Conservation (phyloP, 2,797 vertebrate species). For the Uromys caudimaculatus region DNA sequence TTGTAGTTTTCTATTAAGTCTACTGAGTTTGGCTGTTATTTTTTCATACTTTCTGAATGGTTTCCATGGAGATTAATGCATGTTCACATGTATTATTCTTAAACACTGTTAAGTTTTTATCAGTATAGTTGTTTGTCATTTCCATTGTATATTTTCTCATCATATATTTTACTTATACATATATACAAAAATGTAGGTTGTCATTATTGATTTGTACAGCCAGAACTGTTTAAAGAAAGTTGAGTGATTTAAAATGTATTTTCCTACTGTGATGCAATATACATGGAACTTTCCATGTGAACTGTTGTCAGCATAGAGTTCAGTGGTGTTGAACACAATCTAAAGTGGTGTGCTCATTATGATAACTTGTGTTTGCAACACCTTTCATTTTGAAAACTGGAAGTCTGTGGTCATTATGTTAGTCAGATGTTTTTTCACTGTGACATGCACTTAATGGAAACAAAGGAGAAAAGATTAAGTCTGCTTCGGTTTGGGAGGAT, state of each 20-base stretch:
- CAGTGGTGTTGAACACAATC: background rate
- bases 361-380: background rate
- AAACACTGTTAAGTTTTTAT: background rate
- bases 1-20: background rate
- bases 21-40: background rate
- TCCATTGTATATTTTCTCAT: background rate
- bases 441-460: background rate
- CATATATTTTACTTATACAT: background rate
- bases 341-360: background rate
- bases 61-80: background rate
- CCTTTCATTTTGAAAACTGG: background rate
- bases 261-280: background rate
- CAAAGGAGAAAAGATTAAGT: background rate
- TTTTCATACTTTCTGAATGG: background rate
- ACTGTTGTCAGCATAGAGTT: background rate
- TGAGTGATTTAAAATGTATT: background rate
- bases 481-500: background rate
- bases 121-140: background rate
- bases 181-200: background rate
- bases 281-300: background rate
- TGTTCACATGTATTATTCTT: background rate
- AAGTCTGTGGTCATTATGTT: background rate
- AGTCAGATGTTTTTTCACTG: background rate
- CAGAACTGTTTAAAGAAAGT: background rate
- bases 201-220: background rate